Conservation (phyloP, 1,140 invertebrate genomes). For the Eurosta solidaginis region DNA sequence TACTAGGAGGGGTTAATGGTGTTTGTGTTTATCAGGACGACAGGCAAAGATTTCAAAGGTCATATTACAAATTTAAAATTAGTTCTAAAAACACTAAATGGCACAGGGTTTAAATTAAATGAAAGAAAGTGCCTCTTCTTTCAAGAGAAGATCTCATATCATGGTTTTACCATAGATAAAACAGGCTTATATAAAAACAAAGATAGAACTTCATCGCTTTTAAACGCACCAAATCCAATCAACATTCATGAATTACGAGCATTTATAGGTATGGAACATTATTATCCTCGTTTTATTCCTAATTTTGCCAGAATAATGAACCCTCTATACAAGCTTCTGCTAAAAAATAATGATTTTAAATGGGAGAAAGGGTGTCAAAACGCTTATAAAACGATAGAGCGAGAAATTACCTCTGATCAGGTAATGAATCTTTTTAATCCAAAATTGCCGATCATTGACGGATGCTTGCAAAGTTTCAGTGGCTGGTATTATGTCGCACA, state of each 20-base stretch:
- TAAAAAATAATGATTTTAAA: conserved; percentile 40
- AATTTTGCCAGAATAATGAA: too few species aligned
- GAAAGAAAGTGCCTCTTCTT: conserved; percentile 50
- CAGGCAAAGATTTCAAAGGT: conserved; percentile 38
- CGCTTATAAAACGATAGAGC: conserved; percentile 44
- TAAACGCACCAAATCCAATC: too few species aligned
- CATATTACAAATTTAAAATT: conserved; percentile 39
- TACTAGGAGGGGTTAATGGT: conserved; percentile 42
- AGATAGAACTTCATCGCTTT: too few species aligned
- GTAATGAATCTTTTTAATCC: conserved; percentile 37
- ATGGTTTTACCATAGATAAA: conserved; percentile 44
- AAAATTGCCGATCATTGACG: conserved; percentile 33
- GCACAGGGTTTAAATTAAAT: conserved; percentile 41
- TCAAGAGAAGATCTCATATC: conserved; percentile 43
- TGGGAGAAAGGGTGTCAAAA: conserved; percentile 42
- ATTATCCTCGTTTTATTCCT: too few species aligned
- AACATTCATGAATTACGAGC: too few species aligned
- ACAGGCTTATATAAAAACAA: too few species aligned
- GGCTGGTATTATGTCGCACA: conserved; percentile 36
- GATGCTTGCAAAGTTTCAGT: conserved; percentile 36
- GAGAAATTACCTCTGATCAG: conserved; percentile 41
- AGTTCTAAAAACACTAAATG: conserved; percentile 27
- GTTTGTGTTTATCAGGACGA: conserved; percentile 50
- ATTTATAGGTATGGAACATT: too few species aligned
- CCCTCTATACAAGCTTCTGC: too few species aligned